Conservation (phyloP, 2,888 invertebrate species). For the Mesorhabditis belari region DNA sequence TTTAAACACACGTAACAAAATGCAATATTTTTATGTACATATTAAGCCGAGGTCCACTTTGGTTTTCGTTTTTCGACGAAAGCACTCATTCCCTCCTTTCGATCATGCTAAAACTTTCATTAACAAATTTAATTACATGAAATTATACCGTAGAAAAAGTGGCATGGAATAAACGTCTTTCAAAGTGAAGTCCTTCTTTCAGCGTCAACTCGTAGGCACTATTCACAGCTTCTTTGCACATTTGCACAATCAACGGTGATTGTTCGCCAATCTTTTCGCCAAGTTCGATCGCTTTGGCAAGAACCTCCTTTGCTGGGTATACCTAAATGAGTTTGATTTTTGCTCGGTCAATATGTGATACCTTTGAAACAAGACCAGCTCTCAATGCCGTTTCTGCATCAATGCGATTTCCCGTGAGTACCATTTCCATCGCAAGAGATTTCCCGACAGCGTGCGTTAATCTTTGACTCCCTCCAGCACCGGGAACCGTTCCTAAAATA, state of each 20-base stretch:
- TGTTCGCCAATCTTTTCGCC: constrained; percentile 76
- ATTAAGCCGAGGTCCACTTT: constrained; percentile 65
- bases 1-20: no score
- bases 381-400: constrained; percentile 83
- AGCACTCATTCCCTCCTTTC: constrained; percentile 94
- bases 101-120: constrained; percentile 68
- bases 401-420: constrained; percentile 83
- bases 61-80: constrained; percentile 87
- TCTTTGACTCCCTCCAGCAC: constrained; percentile 84
- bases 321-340: neutral
- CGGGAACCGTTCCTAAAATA: neutral
- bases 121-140: neutral
- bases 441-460: constrained; percentile 79
- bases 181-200: constrained; percentile 77
- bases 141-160: constrained; percentile 80
- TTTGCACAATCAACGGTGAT: constrained; percentile 43
- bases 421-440: constrained; percentile 96
- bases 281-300: constrained; percentile 82
- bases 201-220: constrained; percentile 72
- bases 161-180: constrained; percentile 83
- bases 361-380: constrained; percentile 46
- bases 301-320: constrained; percentile 56
- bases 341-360: constrained; percentile 13
- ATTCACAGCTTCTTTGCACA: constrained; percentile 60
- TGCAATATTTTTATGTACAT: no score